Evolutionary conservation across 2,797 vertebrate genomes (phyloP), one percentile per base, ranked within the genome.

Genomic region (Pelobates cultripes): DNA sequence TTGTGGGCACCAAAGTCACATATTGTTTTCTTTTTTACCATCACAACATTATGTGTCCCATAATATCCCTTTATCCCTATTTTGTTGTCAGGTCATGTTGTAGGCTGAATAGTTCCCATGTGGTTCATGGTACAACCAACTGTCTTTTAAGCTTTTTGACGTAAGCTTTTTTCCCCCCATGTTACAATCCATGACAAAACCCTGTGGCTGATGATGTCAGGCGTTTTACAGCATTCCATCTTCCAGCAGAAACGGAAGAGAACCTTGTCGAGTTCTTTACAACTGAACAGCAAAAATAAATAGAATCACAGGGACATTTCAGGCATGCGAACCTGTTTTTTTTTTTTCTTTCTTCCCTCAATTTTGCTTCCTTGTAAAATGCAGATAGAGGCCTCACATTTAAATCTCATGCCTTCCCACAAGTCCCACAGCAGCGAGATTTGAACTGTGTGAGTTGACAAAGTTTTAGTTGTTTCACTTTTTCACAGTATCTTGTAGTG

Each of bases 401-500:
- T 28, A 74, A 57, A 53, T 89, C 89, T 98, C 96, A 98, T 75
- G 92, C 95, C 91, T 95, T 94, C 86, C 90, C 92, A 86, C 98
- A 99, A 75, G 97, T 97, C 75, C 93, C 94, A 86, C 97, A 99
- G 92, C 98, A 99, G 86, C 97, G 97, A 78, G 91, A 95, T 89
- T 96, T 94, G 89, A 97, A 99, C 89, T 97, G 97, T 69, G 94
- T 93, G 83, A 99, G 93, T 1, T 95, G 93, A 88, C 98, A 99
- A 80, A 99, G 96, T 82, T 97, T 95, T 87, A 99, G 94, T 89
- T 97, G 96, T 80, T 93, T 94, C 28, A 97, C 98, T 90, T 97
- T 97, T 92, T 98, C 97, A 77, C 98, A 99, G 91, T 98, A 98
- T 86, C 96, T 93, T 12, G 96, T 99, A 87, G 96, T 97, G 90